A percentile compares a stretch with the other conserved stretches of the same genome.
Evolutionary conservation across 2,888 invertebrate species (phyloP).

Genomic region (Litoditis marina): DNA sequence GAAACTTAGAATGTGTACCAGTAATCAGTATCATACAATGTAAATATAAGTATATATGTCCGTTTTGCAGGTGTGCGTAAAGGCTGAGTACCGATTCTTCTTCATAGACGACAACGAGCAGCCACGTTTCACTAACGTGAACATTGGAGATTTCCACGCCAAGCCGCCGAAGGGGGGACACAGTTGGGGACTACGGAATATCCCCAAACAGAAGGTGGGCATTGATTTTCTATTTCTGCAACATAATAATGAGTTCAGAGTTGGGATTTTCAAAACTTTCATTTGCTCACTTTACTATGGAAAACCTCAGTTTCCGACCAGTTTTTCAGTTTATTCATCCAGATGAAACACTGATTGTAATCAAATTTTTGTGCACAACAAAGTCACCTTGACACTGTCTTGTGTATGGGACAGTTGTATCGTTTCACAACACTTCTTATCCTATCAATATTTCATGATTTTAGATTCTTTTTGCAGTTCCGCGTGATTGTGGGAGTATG

Average conservation of each 20-base stretch:
- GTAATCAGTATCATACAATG: not conserved
- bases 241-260: not conserved
- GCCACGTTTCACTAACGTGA: slow-evolving; percentile 59
- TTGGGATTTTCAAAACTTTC: not conserved
- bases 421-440: too few relatives aligned
- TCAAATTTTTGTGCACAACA: too few relatives aligned
- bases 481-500: too few relatives aligned
- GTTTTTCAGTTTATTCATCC: too few relatives aligned
- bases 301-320: too few relatives aligned
- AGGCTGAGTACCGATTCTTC: slow-evolving; percentile 62
- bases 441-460: too few relatives aligned
- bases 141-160: slow-evolving; percentile 62
- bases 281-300: too few relatives aligned
- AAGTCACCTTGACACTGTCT: too few relatives aligned
- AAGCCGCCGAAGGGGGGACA: slow-evolving; percentile 62
- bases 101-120: slow-evolving; percentile 59
- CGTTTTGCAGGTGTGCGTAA: slow-evolving; percentile 54
- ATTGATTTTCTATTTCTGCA: slow-evolving; percentile 7
- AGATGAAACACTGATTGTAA: not conserved
- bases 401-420: too few relatives aligned
- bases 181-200: slow-evolving; percentile 62
- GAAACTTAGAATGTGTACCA: too few relatives aligned
- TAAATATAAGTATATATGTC: not conserved
- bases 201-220: slow-evolving; percentile 54
- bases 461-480: too few relatives aligned